Percentiles rank a stretch among this genome's conserved stretches.
phyloP scores from a whole-genome alignment of 2,888 invertebrate species.

The Lithophane ornitopus region DNA sequence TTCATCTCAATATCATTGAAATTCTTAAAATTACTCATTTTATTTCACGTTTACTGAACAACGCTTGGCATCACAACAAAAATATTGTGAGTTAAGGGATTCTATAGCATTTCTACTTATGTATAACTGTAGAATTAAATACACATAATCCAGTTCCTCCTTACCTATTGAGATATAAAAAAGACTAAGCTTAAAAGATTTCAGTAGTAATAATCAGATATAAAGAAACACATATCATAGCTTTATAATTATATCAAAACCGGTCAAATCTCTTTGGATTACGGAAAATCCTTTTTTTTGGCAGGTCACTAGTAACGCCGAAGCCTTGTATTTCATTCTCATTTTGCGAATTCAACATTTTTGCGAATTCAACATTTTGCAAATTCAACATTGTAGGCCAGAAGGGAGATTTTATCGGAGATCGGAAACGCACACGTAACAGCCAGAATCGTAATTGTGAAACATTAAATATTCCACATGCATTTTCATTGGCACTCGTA shows the following conservation, averaged over 20 bases:
- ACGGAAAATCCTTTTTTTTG: constrained; percentile 15
- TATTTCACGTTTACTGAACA: background rate
- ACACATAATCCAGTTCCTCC: background rate
- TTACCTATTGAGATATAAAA: background rate
- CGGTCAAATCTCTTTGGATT: constrained; percentile 16
- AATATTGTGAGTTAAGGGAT: background rate
- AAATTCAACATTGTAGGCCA: no score
- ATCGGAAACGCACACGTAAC: constrained; percentile 41
- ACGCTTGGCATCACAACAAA: background rate
- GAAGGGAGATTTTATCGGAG: constrained; percentile 49
- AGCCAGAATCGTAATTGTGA: constrained; percentile 15
- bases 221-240: background rate
- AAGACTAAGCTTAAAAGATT: background rate
- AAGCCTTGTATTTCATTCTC: background rate
- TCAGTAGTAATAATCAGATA: constrained; percentile 10
- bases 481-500: constrained; percentile 14
- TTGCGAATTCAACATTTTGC: no score
- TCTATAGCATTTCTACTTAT: background rate
- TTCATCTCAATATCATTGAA: background rate
- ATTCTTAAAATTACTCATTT: background rate
- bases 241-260: constrained; percentile 8
- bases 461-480: constrained; percentile 31
- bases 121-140: background rate
- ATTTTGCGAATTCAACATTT: no score
- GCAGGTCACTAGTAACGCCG: background rate